Evolutionary conservation across 1,140 invertebrate species (phyloP).

Genomic region (Megalopta genalis): DNA sequence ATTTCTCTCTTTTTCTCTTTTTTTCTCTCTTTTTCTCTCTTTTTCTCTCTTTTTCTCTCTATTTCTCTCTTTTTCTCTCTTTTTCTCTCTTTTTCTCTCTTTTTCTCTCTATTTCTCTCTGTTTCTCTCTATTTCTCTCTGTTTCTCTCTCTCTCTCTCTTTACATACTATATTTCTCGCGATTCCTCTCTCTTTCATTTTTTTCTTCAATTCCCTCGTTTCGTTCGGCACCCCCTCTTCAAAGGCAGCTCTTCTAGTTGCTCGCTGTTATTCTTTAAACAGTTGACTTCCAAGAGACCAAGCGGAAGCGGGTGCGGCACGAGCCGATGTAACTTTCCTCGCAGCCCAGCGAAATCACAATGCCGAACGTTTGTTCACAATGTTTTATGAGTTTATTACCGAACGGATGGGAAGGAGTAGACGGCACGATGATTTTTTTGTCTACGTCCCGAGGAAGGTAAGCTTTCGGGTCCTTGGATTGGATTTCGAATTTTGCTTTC

Average conservation of each 20-base stretch:
- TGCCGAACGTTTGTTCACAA: conserved; percentile 17
- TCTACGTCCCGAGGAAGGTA: neutral
- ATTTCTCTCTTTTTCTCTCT: no score
- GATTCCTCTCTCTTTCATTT: neutral
- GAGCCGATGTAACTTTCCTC: conserved; percentile 13
- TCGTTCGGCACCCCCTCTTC: no score
- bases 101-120: neutral
- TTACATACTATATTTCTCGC: no score
- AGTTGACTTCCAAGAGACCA: conserved; percentile 8
- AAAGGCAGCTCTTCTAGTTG: neutral
- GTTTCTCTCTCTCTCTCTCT: neutral
- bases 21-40: no score
- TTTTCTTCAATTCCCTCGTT: no score
- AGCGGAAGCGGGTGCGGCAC: conserved; percentile 40
- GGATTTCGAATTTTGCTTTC: neutral
- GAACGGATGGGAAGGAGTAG: neutral
- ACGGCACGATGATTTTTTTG: neutral
- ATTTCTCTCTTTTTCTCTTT: no score
- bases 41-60: no score
- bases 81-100: neutral
- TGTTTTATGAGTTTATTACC: conserved; percentile 40
- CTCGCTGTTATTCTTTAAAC: neutral
- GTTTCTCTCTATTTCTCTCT: no score
- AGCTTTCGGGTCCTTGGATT: neutral
- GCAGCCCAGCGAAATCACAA: neutral